Percentiles rank a stretch among this genome's conserved stretches.
These are phyloP conservation scores for Macrocentrus cingulum DNA, from an alignment of 1,140 invertebrate species.

Conservation along the genomic window DNA sequence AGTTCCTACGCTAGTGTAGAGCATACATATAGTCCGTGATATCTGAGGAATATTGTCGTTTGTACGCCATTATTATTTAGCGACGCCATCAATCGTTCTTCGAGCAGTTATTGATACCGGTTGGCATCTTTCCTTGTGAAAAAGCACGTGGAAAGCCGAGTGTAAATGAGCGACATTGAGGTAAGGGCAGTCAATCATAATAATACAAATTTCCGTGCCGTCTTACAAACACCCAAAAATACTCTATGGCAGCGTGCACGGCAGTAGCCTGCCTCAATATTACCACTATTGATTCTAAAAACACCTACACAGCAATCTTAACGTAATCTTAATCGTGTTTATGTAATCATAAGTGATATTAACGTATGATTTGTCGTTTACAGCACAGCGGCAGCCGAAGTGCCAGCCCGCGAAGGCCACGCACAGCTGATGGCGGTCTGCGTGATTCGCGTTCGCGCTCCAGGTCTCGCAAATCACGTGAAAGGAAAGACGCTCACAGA, in stretches of 20 bases:
- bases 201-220: too few relatives aligned
- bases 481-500: conserved; percentile 45
- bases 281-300: too few relatives aligned
- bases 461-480: conserved; percentile 46
- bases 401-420: conserved; percentile 43
- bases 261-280: too few relatives aligned
- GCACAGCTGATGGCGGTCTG: conserved; percentile 40
- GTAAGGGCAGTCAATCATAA: too few relatives aligned
- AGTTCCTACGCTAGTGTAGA: too few relatives aligned
- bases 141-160: not conserved
- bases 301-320: too few relatives aligned
- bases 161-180: conserved; percentile 17
- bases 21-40: too few relatives aligned
- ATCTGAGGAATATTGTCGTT: conserved; percentile 3
- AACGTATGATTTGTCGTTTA: too few relatives aligned
- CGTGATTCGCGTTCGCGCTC: conserved; percentile 52
- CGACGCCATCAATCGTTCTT: conserved; percentile 12
- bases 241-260: too few relatives aligned
- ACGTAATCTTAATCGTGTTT: not conserved
- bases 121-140: not conserved
- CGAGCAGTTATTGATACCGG: not conserved
- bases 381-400: conserved; percentile 50
- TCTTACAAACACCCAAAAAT: too few relatives aligned
- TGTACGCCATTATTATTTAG: conserved; percentile 22
- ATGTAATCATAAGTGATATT: not conserved